Evolutionary conservation across 2,888 invertebrate genomes (phyloP), one percentile per base, ranked within the genome.

Genomic region (Smittia aterrima): DNA sequence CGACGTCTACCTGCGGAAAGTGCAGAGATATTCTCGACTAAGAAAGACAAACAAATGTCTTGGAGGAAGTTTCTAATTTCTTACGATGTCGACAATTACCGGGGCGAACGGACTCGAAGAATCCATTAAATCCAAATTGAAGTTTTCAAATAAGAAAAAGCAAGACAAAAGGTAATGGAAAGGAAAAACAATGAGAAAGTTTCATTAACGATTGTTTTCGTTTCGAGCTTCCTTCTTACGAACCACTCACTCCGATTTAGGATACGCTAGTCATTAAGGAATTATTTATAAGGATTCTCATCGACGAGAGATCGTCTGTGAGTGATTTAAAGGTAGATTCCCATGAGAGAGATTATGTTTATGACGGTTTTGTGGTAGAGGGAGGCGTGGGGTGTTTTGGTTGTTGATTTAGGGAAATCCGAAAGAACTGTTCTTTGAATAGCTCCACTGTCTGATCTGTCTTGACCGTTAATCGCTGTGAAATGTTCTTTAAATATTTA

Each of bases 21-120:
- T 70, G 68, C 40, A 47, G 54, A 24, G 53, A 54, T 16, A 54
- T 70, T 70, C 70, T 70, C 20, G 20, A 70, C 38, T 20, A 58
- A 25, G 18, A 38, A 40, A 62, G 32, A 40, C 13, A 72, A 27
- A 62, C 16, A 24, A 32, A 70, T 32, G 27, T 70, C 70, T 70
- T 40, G 62, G 40, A 72, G 72, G 72, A 72, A 72, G 72, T 72
- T 72, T 72, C 72, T 72, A 72, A 72, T 72, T 72, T 72, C 40
- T 72, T 24, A 4, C 20, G 58, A 58, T 38, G 7, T 71, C 40
- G 25, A 40, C n/a, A 24, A 71, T 54, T 66, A 27, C 18, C n/a
- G 38, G 18, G 71, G 16, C 54, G 71, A 47, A 58, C 24, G 58
- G 70, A 70, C 70, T 70, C 20, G 53, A 72, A 40, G 53, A 58